These are phyloP conservation scores for Xestia c-nigrum DNA, from an alignment of 2,888 invertebrate species.

Conservation along the genomic window DNA sequence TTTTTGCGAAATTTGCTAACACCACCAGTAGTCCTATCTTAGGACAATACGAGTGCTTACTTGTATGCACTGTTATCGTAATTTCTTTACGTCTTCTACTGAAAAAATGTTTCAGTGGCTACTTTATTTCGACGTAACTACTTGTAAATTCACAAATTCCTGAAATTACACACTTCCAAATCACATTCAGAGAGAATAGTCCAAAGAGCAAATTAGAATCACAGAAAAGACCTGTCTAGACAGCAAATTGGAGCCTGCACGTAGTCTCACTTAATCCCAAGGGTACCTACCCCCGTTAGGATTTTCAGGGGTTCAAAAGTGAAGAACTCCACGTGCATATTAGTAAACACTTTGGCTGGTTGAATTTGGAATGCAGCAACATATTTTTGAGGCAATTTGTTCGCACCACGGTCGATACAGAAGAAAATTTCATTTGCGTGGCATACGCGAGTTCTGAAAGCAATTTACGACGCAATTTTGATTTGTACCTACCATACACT, in stretches of 20 bases:
- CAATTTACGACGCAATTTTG: conserved; percentile 27
- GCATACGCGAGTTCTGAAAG: conserved; percentile 17
- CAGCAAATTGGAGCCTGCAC: conserved; percentile 37
- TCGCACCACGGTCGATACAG: conserved; percentile 12
- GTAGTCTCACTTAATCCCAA: conserved; percentile 3
- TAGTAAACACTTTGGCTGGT: conserved; percentile 13
- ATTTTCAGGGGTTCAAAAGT: not conserved
- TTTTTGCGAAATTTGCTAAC: conserved; percentile 44
- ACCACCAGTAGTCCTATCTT: conserved; percentile 1
- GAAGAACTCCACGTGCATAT: conserved; percentile 15
- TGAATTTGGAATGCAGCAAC: conserved; percentile 31
- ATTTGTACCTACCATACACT: not conserved
- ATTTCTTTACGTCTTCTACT: not conserved
- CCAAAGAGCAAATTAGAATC: conserved; percentile 23
- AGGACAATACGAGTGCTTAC: conserved; percentile 8
- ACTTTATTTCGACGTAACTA: not conserved
- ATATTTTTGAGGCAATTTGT: conserved; percentile 42
- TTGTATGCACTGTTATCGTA: not conserved
- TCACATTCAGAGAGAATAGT: conserved; percentile 2
- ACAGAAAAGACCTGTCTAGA: conserved; percentile 39
- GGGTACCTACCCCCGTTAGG: not conserved
- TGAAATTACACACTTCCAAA: conserved; percentile 18
- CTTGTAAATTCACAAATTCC: conserved; percentile 2
- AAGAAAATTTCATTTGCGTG: conserved; percentile 41
- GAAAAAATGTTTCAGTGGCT: not conserved